These are phyloP conservation scores for Phoxinus phoxinus DNA, from an alignment of 2,113 vertebrate species.

Conservation along the genomic window DNA sequence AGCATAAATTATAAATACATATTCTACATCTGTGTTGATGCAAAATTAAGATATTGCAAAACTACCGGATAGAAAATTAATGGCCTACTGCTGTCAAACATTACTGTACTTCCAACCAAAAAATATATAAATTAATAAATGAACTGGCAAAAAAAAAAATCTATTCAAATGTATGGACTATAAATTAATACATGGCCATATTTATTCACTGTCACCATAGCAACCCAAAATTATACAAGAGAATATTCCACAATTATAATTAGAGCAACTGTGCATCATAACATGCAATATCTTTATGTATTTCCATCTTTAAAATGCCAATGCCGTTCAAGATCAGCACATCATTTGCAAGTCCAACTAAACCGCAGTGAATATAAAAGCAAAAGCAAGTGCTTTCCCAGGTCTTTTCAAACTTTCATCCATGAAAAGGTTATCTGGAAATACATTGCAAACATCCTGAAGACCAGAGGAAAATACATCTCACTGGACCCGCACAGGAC, in stretches of 20 bases:
- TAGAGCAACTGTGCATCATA: conserved; percentile 61
- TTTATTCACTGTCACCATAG: conserved; percentile 71
- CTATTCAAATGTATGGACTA: conserved; percentile 64
- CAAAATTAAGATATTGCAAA: not conserved
- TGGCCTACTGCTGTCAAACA: not conserved
- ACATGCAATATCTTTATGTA: conserved; percentile 63
- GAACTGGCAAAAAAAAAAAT: conserved; percentile 64
- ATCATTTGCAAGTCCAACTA: conserved; percentile 74
- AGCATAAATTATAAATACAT: not conserved
- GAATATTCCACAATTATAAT: conserved; percentile 72
- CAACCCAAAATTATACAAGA: conserved; percentile 56
- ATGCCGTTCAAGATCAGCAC: conserved; percentile 66
- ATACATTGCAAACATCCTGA: not conserved
- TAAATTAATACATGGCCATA: conserved; percentile 67
- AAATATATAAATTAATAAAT: conserved; percentile 70
- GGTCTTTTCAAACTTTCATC: conserved; percentile 30
- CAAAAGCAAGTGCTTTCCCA: conserved; percentile 44
- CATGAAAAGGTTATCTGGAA: not conserved
- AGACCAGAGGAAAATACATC: conserved; percentile 26
- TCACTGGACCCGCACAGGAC: not conserved
- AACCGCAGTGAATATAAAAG: conserved; percentile 67
- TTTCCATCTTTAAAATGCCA: conserved; percentile 71
- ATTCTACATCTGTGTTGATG: not conserved
- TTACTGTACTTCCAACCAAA: not conserved
- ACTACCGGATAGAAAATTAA: not conserved